Evolutionary conservation across 2,797 vertebrate genomes (phyloP).

Genomic region (Clarias platycephalus): DNA sequence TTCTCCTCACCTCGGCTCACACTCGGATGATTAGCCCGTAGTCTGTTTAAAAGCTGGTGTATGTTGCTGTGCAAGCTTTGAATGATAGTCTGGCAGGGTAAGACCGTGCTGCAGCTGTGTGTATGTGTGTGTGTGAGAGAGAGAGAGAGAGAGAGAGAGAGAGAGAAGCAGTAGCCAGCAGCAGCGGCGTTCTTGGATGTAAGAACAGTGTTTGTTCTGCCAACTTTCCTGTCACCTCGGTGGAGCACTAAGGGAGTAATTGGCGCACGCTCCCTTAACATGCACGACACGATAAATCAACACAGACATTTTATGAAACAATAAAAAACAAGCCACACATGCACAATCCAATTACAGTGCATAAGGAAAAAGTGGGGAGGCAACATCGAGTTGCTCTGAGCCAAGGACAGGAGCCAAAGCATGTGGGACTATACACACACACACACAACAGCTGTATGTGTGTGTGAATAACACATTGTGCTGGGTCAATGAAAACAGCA

Average conservation of each 20-base stretch:
- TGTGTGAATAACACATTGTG: constrained; percentile 51
- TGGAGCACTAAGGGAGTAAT: constrained; percentile 48
- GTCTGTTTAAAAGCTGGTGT: not conserved
- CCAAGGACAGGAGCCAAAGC: constrained; percentile 19
- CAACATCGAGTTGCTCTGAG: constrained; percentile 9
- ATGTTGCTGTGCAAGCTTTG: not conserved
- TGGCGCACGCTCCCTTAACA: constrained; percentile 11
- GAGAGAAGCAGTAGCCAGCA: constrained; percentile 3
- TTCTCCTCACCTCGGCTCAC: not conserved
- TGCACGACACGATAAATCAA: constrained; percentile 6
- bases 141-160: not conserved
- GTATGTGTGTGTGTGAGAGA: not conserved
- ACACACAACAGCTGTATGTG: constrained; percentile 32
- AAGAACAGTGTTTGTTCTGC: constrained; percentile 23
- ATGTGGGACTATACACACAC: constrained; percentile 3
- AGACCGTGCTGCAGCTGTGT: constrained; percentile 9
- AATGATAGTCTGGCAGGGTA: not conserved
- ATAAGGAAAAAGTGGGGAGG: not conserved
- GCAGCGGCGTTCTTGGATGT: constrained; percentile 19
- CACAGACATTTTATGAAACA: constrained; percentile 20
- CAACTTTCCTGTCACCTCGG: constrained; percentile 57
- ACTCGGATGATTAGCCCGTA: not conserved
- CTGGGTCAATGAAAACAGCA: constrained; percentile 62
- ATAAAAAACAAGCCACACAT: constrained; percentile 29
- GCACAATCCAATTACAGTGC: constrained; percentile 19